Conservation (phyloP, 2,113 vertebrate genomes). For the zebrafish (Danio rerio) region GRCz12tu NC_133182.1:11969001-11969500, state of each 20-base stretch:
- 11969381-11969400: slow-evolving; percentile 24
- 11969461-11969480: slow-evolving; percentile 43
- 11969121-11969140: slow-evolving; percentile 34
- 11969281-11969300: slow-evolving; percentile 48
- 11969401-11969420: background rate
- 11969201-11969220: slow-evolving; percentile 45
- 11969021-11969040: slow-evolving; percentile 33
- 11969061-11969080: slow-evolving; percentile 21
- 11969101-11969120: background rate
- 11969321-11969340: background rate
- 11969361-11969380: slow-evolving; percentile 40
- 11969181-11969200: slow-evolving; percentile 10
- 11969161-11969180: slow-evolving; percentile 6
- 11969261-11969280: slow-evolving; percentile 32
- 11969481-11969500: slow-evolving; percentile 50
- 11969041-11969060: slow-evolving; percentile 35
- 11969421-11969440: slow-evolving; percentile 6
- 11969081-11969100: slow-evolving; percentile 23
- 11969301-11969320: slow-evolving; percentile 36
- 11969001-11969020: background rate
- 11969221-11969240: slow-evolving; percentile 41
- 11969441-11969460: slow-evolving; percentile 17
- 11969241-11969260: background rate
- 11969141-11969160: slow-evolving; percentile 44
- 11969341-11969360: slow-evolving; percentile 40